Evolutionary conservation across 1,140 invertebrate species (phyloP).

Genomic region (Pristionchus pacificus): DNA sequence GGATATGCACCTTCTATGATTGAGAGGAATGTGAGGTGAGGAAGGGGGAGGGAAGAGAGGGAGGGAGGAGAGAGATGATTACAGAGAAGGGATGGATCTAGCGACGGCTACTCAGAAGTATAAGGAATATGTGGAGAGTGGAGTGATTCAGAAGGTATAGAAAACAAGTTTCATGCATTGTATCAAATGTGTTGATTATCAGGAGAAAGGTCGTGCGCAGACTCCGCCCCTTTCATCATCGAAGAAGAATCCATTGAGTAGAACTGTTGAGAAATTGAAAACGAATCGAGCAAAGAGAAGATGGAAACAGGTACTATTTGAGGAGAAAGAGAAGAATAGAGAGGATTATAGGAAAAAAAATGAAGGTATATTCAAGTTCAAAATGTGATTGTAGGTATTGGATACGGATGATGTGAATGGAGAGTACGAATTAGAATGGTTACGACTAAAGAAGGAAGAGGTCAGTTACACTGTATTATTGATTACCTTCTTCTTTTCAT

Average conservation of each 20-base stretch:
- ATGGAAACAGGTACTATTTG: conserved; percentile 53
- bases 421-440: conserved; percentile 52
- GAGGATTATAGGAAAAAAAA: no score
- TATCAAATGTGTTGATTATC: neutral
- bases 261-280: conserved; percentile 48
- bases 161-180: neutral
- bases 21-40: conserved; percentile 25
- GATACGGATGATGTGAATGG: conserved; percentile 46
- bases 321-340: no score
- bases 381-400: no score
- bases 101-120: conserved; percentile 33
- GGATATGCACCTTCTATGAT: conserved; percentile 28
- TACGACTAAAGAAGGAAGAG: conserved; percentile 43
- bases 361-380: no score
- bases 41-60: neutral
- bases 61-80: neutral
- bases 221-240: conserved; percentile 27
- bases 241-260: conserved; percentile 19
- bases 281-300: conserved; percentile 41
- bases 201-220: conserved; percentile 34
- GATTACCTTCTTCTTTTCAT: neutral
- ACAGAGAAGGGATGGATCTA: conserved; percentile 18
- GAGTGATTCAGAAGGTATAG: conserved; percentile 19
- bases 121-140: conserved; percentile 40
- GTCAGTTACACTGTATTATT: conserved; percentile 1